Conservation (phyloP, 2,888 invertebrate species). For the Machimus atricapillus region DNA sequence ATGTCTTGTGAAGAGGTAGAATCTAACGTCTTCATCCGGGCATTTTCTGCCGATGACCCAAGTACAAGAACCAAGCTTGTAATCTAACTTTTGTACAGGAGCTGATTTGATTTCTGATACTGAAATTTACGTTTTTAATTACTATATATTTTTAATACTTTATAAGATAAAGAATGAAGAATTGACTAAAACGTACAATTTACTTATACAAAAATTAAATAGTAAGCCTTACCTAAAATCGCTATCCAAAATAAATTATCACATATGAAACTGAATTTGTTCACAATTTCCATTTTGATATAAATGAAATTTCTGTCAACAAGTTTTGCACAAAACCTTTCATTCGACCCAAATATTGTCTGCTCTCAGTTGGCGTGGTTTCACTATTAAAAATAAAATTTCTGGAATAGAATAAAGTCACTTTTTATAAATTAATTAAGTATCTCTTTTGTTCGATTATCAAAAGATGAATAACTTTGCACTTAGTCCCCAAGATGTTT, state of each 20-base stretch:
- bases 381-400: not conserved
- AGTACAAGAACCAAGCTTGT: constrained; percentile 60
- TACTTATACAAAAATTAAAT: not conserved
- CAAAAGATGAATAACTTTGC: not conserved
- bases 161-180: too few relatives aligned
- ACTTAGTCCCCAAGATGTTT: not conserved
- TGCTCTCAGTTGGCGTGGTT: not conserved
- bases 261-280: not conserved
- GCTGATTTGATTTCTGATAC: not conserved
- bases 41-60: constrained; percentile 63
- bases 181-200: not conserved
- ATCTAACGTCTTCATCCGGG: constrained; percentile 66
- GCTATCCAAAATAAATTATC: not conserved
- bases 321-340: not conserved
- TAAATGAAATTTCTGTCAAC: not conserved
- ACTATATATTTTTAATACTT: not conserved
- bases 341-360: not conserved
- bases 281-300: not conserved
- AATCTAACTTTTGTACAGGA: constrained; percentile 48
- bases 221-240: not conserved
- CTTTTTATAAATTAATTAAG: not conserved
- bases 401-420: not conserved
- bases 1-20: constrained; percentile 66
- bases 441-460: not conserved
- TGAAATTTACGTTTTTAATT: not conserved